Percentiles rank a stretch among this genome's conserved stretches.
These are phyloP conservation scores for Cheilosia soror DNA, from an alignment of 2,888 invertebrate genomes.

Conservation along the genomic window DNA sequence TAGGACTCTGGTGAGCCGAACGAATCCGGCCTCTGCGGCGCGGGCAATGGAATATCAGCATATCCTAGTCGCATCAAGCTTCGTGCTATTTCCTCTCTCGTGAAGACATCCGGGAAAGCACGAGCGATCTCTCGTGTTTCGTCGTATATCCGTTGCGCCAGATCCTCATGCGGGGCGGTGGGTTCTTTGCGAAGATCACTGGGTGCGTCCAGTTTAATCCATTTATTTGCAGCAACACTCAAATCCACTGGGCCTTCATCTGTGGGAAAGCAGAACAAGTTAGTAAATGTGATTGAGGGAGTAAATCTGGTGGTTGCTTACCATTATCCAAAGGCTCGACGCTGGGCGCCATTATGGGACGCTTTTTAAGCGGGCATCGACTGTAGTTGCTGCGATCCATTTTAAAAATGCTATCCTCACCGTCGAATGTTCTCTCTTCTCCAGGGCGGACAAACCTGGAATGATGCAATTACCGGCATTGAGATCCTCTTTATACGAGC, in stretches of 20 bases:
- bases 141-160: conserved; percentile 81
- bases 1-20: conserved; percentile 80
- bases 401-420: conserved; percentile 53
- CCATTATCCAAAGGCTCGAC: conserved; percentile 78
- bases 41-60: conserved; percentile 79
- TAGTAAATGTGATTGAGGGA: background rate
- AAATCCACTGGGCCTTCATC: conserved; percentile 82
- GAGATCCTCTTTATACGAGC: conserved; percentile 74
- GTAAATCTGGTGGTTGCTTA: conserved; percentile 67
- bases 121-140: conserved; percentile 82
- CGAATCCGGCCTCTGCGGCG: conserved; percentile 69
- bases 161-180: conserved; percentile 76
- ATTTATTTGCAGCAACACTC: conserved; percentile 77
- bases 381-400: conserved; percentile 83
- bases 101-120: conserved; percentile 82
- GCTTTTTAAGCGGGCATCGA: conserved; percentile 83
- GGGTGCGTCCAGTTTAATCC: conserved; percentile 31
- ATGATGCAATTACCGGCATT: conserved; percentile 72
- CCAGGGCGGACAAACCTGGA: conserved; percentile 76
- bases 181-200: conserved; percentile 39
- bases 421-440: conserved; percentile 77
- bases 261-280: conserved; percentile 45
- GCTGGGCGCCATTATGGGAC: conserved; percentile 79
- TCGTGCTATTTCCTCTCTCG: conserved; percentile 81
- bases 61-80: conserved; percentile 81